Evolutionary conservation across 2,113 vertebrate genomes (phyloP).

Genomic region (Myotis brandtii): DNA sequence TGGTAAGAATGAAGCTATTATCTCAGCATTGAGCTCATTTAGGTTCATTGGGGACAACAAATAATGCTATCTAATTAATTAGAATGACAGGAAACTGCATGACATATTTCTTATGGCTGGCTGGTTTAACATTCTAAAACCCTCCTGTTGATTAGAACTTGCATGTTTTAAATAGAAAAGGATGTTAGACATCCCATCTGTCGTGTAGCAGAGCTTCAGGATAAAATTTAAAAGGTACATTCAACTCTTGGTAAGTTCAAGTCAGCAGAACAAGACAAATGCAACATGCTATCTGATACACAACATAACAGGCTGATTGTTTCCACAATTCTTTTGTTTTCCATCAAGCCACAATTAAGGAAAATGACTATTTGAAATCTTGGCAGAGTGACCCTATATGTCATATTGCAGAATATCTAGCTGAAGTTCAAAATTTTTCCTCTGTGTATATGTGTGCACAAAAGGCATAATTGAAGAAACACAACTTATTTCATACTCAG

Average conservation of each 20-base stretch:
- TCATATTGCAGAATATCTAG: conserved; percentile 42
- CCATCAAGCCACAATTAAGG: conserved; percentile 15
- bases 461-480: not conserved
- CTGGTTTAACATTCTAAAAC: conserved; percentile 88
- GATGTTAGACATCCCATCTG: conserved; percentile 89
- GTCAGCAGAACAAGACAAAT: conserved; percentile 80
- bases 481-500: conserved; percentile 56
- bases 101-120: conserved; percentile 89
- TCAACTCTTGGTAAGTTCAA: conserved; percentile 83
- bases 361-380: conserved; percentile 42
- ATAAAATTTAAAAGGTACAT: conserved; percentile 64
- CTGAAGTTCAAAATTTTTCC: conserved; percentile 52
- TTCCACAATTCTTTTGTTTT: conserved; percentile 75
- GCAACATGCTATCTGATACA: conserved; percentile 72
- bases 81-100: conserved; percentile 88
- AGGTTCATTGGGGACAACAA: conserved; percentile 87
- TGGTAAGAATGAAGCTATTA: conserved; percentile 84
- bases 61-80: conserved; percentile 91
- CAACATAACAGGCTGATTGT: conserved; percentile 60
- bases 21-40: conserved; percentile 83
- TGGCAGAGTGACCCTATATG: not conserved
- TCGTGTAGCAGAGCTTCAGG: conserved; percentile 81
- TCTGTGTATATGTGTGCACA: conserved; percentile 41
- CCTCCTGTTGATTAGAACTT: conserved; percentile 88
- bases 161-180: conserved; percentile 87